These are phyloP conservation scores for Phengaris alcon DNA, from an alignment of 2,888 invertebrate genomes.

Conservation along the genomic window DNA sequence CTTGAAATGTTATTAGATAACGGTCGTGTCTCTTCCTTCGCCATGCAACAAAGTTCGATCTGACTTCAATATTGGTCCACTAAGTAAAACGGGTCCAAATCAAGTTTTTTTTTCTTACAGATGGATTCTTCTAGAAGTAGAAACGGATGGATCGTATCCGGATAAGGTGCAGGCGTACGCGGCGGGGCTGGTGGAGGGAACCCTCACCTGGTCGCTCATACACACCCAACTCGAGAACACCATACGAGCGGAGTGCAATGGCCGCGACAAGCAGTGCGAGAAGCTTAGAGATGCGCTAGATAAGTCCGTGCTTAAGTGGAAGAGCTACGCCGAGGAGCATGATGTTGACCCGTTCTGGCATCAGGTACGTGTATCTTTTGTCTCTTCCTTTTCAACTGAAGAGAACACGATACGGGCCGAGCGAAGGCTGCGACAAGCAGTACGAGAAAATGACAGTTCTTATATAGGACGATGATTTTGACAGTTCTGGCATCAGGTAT, in stretches of 20 bases:
- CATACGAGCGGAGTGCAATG: conserved; percentile 71
- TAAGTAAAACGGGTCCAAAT: no score
- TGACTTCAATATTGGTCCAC: no score
- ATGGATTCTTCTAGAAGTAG: conserved; percentile 90
- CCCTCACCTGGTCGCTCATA: conserved; percentile 88
- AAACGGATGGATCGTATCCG: conserved; percentile 85
- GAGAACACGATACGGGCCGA: conserved; percentile 81
- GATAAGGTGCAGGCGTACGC: conserved; percentile 91
- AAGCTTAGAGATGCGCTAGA: conserved; percentile 82
- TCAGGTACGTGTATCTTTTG: conserved; percentile 73
- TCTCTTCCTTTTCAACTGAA: no score
- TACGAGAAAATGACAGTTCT: conserved; percentile 74
- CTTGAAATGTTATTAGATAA: no score
- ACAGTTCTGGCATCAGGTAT: conserved; percentile 84
- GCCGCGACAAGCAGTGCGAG: conserved; percentile 81
- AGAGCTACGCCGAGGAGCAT: conserved; percentile 75
- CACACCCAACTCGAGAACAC: conserved; percentile 89
- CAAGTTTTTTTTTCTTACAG: conserved; percentile 61
- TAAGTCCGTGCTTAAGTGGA: conserved; percentile 81
- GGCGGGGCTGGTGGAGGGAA: conserved; percentile 91
- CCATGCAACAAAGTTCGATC: no score
- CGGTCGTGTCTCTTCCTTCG: no score
- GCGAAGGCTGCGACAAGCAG: conserved; percentile 73
- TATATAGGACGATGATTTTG: conserved; percentile 56
- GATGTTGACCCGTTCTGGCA: conserved; percentile 88